Evolutionary conservation across 2,113 vertebrate species (phyloP).

Genomic region (Lampris megalopsis): DNA sequence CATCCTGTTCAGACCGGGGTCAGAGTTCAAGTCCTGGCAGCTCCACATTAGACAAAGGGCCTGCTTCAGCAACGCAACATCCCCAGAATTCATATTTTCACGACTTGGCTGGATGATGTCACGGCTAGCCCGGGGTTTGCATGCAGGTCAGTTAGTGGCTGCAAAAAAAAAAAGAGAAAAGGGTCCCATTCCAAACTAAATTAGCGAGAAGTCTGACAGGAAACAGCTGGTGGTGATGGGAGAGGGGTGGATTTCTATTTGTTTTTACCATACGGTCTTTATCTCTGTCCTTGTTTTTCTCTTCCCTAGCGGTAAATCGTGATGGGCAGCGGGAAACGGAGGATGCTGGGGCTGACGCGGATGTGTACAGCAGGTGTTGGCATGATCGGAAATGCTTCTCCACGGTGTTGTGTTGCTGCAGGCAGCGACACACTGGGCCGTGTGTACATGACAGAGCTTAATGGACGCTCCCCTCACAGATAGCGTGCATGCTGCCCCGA

Average conservation of each 20-base stretch:
- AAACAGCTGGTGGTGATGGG: conserved; percentile 54
- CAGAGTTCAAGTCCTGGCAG: conserved; percentile 65
- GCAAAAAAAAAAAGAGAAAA: conserved; percentile 49
- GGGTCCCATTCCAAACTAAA: conserved; percentile 26
- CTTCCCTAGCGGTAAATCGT: no score
- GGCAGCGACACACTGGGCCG: no score
- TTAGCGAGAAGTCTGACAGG: conserved; percentile 55
- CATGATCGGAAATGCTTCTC: no score
- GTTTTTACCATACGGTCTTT: conserved; percentile 59
- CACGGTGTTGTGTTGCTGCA: no score
- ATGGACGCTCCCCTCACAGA: no score
- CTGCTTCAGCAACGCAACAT: conserved; percentile 57
- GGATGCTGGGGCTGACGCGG: no score
- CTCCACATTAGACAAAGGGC: conserved; percentile 63
- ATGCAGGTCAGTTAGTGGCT: conserved; percentile 41
- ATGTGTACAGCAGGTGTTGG: no score
- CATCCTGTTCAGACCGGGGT: conserved; percentile 63
- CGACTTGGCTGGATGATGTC: conserved; percentile 64
- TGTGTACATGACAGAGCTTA: no score
- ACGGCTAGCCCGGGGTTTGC: conserved; percentile 38
- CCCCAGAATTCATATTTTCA: conserved; percentile 58
- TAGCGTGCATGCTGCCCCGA: no score
- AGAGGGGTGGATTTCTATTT: conserved; percentile 20
- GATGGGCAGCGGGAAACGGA: no score
- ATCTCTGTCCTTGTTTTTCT: conserved; percentile 63